Evolutionary conservation across 2,113 vertebrate species (phyloP), one percentile per base, ranked within the genome.

Genomic region (Ifrita kowaldi): DNA sequence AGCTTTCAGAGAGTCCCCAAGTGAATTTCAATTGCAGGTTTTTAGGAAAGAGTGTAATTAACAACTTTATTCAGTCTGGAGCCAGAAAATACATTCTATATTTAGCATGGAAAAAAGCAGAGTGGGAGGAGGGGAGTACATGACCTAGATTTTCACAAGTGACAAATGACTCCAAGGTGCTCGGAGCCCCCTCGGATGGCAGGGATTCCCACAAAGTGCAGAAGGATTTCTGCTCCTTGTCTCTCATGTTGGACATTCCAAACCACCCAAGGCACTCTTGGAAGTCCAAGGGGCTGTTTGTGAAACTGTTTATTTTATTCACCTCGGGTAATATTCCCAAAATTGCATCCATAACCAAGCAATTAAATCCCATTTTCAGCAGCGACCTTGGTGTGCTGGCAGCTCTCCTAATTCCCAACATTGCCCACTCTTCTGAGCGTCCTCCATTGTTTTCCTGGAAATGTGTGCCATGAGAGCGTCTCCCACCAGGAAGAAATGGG

Each of bases 41-140:
- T 90, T 91, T 82, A 85, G 87, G 91, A 68, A 92, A 53, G 73
- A 91, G 62, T 76, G 84, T 85, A 91, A 96, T 97, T 97, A 96
- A 92, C 76, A 89, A 95, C 81, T 94, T 95, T 44, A 82, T 87
- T 89, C 89, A 76, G 70, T 79, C 87, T 87, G 78, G 79, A 87
- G 80, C 53, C 57, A 82, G 87, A 89, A 94, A 89, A 92, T 84
- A 78, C 41, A 28, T 89, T 95, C 93, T 96, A 86, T 94, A 94
- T 96, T 97, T 94, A 84, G 91, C 74, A 91, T 3, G 10, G 12
- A 82, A 55, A 63, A 67, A 87, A 53, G 79, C 75, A 55, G 86
- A 94, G 90, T 42, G 39, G 90, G 79, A 93, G 85, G 87, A 89
- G 65, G 84, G 74, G 69, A 78, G 37, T 44, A 82, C 82, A 84